A percentile compares a stretch with the other conserved stretches of the same genome.
phyloP scores from a whole-genome alignment of 2,888 invertebrate species.

The Drosophila histrio region DNA sequence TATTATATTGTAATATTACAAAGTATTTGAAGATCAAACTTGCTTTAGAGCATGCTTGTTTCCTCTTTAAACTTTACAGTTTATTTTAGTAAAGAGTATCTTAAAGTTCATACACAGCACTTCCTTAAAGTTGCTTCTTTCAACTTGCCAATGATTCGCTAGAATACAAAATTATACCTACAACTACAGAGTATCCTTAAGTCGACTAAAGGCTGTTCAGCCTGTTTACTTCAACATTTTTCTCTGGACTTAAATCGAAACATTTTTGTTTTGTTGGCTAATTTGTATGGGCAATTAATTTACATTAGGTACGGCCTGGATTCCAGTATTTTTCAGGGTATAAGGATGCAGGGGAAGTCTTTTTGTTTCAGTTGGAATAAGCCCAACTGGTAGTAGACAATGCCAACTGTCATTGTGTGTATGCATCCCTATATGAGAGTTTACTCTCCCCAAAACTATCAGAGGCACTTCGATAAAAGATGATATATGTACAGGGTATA shows the following conservation, averaged over 20 bases:
- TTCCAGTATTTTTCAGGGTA: not conserved
- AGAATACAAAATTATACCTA: not conserved
- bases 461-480: slow-evolving; percentile 5
- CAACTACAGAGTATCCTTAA: not conserved
- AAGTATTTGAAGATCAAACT: not conserved
- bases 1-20: not conserved
- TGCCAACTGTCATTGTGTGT: slow-evolving; percentile 5
- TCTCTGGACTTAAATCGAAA: slow-evolving; percentile 42
- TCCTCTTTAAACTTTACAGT: not conserved
- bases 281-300: slow-evolving; percentile 75
- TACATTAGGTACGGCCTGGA: slow-evolving; percentile 47
- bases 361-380: slow-evolving; percentile 19
- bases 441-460: not conserved
- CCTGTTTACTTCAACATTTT: slow-evolving; percentile 18
- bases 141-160: not conserved
- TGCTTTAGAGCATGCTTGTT: not conserved
- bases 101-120: not conserved
- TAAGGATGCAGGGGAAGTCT: not conserved
- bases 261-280: slow-evolving; percentile 54
- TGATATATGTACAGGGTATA: slow-evolving; percentile 8
- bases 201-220: slow-evolving; percentile 4
- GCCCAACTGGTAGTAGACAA: slow-evolving; percentile 4
- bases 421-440: not conserved
- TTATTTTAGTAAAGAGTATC: not conserved
- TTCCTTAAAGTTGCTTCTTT: not conserved